Conservation (phyloP, 2,113 vertebrate genomes). For the Scytalopus superciliaris region DNA sequence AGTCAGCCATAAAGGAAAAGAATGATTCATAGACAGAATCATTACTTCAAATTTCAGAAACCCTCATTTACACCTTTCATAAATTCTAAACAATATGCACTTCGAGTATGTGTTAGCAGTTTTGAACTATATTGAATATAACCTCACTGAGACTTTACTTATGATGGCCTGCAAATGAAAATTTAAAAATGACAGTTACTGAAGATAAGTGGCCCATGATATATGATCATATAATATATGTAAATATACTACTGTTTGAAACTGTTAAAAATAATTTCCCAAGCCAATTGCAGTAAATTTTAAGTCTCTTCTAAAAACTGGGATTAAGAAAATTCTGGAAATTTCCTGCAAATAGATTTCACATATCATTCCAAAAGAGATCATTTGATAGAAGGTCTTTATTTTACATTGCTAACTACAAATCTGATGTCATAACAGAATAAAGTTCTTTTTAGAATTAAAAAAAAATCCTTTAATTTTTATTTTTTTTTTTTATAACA, state of each 20-base stretch:
- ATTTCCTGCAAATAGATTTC: not conserved
- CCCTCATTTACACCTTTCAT: slow-evolving; percentile 46
- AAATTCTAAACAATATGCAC: slow-evolving; percentile 20
- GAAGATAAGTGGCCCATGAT: not conserved
- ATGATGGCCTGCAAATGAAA: not conserved
- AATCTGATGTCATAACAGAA: not conserved
- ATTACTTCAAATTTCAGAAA: slow-evolving; percentile 49
- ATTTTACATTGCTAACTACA: not conserved
- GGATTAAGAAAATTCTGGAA: not conserved
- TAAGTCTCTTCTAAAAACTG: not conserved
- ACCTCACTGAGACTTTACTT: not conserved
- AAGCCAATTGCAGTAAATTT: not conserved
- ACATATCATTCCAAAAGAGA: not conserved
- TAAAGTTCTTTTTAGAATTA: not conserved
- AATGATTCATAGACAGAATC: slow-evolving; percentile 60
- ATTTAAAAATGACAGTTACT: not conserved
- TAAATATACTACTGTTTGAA: not conserved
- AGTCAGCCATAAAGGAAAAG: slow-evolving; percentile 53
- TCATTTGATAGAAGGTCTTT: not conserved
- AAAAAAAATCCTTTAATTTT: too few species aligned
- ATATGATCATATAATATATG: not conserved
- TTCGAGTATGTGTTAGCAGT: not conserved
- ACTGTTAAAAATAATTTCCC: not conserved
- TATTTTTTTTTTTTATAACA: not conserved
- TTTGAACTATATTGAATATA: not conserved